Percentiles rank a stretch among this genome's conserved stretches.
Evolutionary conservation across 2,797 vertebrate genomes (phyloP).

Genomic region (Sphenodon punctatus): DNA sequence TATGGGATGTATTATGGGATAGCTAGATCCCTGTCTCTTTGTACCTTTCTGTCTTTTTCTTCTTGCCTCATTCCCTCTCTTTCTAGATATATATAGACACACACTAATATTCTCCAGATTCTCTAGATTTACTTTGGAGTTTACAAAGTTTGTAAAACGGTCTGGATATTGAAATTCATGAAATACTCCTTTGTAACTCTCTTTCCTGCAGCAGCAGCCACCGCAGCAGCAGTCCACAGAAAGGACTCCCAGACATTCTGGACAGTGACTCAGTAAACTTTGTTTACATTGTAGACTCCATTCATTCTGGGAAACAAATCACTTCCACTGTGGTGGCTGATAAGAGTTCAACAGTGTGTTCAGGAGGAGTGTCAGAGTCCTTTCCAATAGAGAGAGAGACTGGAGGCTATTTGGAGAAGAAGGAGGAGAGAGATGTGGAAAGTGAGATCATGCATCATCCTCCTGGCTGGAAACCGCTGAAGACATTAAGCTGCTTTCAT

Average conservation of each 20-base stretch:
- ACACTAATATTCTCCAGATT: too few relatives aligned
- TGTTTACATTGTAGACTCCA: slow-evolving; percentile 73
- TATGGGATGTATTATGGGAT: slow-evolving; percentile 7
- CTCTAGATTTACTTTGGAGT: too few relatives aligned
- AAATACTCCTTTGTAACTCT: slow-evolving; percentile 45
- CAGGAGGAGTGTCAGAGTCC: slow-evolving; percentile 56
- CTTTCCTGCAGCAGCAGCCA: slow-evolving; percentile 33
- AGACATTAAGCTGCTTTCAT: slow-evolving; percentile 65
- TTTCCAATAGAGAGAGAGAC: too few relatives aligned
- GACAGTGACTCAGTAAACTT: slow-evolving; percentile 67
- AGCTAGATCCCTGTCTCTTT: not conserved
- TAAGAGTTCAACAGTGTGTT: slow-evolving; percentile 60
- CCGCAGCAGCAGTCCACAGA: slow-evolving; percentile 62
- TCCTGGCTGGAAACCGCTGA: slow-evolving; percentile 59
- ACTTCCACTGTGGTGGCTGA: slow-evolving; percentile 61
- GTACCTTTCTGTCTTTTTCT: not conserved
- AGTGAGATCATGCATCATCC: slow-evolving; percentile 76
- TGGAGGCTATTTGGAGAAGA: slow-evolving; percentile 55
- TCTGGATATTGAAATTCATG: not conserved
- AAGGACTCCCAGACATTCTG: slow-evolving; percentile 65
- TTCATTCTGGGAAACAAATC: slow-evolving; percentile 75
- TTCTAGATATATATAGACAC: too few relatives aligned
- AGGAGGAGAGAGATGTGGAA: slow-evolving; percentile 44
- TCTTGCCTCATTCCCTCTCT: not conserved
- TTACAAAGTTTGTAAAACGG: not conserved